Base-by-base conservation (phyloP, 2,113 vertebrate genomes). In the Coracopsis vasa region DNA sequence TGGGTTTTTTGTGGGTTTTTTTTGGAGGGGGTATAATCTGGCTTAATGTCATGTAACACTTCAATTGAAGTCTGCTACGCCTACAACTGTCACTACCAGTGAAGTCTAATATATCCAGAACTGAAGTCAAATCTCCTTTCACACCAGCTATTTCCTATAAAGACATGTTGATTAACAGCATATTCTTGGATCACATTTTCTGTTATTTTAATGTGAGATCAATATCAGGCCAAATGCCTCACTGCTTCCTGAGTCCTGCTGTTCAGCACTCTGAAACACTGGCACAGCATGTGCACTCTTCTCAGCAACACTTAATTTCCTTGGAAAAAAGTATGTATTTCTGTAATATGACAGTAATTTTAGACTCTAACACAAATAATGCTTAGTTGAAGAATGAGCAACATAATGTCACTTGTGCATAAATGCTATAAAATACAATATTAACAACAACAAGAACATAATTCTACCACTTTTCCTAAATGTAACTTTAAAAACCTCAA, bases 231-330 rank as follows among this genome's bases (percentile, higher is more conserved):
- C 86, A 92, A 93, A 92, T 44, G 79, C 53, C 64, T 74, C 73
- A 48, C 54, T 90, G 75, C 23, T 92, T 97, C 92, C 92, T 47
- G 86, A 92, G 45, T 50, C 86, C 86, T 95, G 67, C 92, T 92
- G 92, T 39, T 96, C 28, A 86, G 67, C 41, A 50, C 77, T 82
- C 70, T 61, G 53, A 86, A 95, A 83, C 48, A 16, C 71, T 92
- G 92, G 82, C 82, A 90, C 35, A 83, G 62, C 93, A 82, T 25
- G 83, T 69, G 45, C 2, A 0, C 56, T 75, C 66, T 70, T 80
- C 67, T 67, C 53, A 64, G 42, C 41, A 72, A n/a, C 56, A 82
- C 48, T 37, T 62, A 54, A 72, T 42, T 79, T 65, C 61, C 50
- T 90, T 70, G 37, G 45, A 16, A 56, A 88, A 91, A 74, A 39